Evolutionary conservation across 2,888 invertebrate species (phyloP), one percentile per base, ranked within the genome.

Genomic region (Megaustenia siamemsis): DNA sequence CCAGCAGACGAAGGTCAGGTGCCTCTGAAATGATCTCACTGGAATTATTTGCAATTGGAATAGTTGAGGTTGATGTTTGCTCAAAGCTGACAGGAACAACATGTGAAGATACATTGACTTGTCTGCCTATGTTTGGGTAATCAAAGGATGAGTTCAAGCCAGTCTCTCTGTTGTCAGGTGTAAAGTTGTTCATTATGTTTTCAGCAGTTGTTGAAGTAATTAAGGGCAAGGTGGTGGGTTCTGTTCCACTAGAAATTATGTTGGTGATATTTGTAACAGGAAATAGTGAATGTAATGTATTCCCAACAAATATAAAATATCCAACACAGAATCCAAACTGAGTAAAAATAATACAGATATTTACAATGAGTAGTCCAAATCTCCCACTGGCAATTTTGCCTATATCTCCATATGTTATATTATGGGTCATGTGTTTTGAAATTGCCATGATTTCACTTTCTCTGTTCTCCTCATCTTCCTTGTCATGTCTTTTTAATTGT

Each of bases 301-400:
- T 93, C 10, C 93, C 93, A 24, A 93, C 89, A 78, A 93, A 93
- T 40, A 93, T 93, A 85, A 90, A 93, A 86, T 93, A 93, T 18
- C 86, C 88, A 1, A 93, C 89, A 87, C 91, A 91, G 69, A 93
- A 93, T 8, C 91, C 91, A 88, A 92, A 93, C 89, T 93, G 93
- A 5, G 93, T 93, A 60, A 93, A 84, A 32, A 92, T 88, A 8
- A 93, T 89, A 75, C 90, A 90, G 24, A 90, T 83, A 78, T 93
- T 92, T 5, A 93, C 93, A 24, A 93, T 81, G 35, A 86, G 88
- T 5, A 90, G 83, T 32, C 93, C 93, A 12, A 83, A 43, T 60
- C 83, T 87, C n/a, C 93, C 93, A 85, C 89, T 91, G 8, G 90
- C 89, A 21, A 89, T 76, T 60, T 89, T 88, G 6, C 92, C 93